Conservation (phyloP, 2,797 vertebrate genomes). For the Merluccius polli region DNA sequence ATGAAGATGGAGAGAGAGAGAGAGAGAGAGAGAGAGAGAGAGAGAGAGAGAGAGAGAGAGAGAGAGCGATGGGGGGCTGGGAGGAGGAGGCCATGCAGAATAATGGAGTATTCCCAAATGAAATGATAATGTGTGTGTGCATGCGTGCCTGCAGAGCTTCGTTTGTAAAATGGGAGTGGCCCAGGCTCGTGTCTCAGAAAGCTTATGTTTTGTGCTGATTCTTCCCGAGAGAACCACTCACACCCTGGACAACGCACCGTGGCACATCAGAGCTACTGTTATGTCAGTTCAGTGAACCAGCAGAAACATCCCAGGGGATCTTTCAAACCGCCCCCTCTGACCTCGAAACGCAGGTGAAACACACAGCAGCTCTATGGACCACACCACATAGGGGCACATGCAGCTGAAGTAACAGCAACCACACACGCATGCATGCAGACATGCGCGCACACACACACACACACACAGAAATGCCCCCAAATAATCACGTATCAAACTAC, state of each 20-base stretch:
- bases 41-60: neutral
- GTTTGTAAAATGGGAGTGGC: neutral
- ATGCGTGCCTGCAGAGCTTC: neutral
- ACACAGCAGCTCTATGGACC: neutral
- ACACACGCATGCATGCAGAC: neutral
- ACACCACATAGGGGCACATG: neutral
- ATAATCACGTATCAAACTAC: neutral
- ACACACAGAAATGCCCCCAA: neutral
- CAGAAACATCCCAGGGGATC: neutral
- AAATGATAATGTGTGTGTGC: slow-evolving; percentile 9
- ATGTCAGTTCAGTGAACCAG: neutral
- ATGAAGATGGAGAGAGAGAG: too few species aligned
- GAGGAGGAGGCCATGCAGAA: slow-evolving; percentile 42
- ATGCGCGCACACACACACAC: neutral
- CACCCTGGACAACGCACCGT: neutral
- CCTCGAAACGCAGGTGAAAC: slow-evolving; percentile 13
- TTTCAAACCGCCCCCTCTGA: neutral
- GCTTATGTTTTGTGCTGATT: neutral
- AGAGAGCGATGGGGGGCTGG: slow-evolving; percentile 23
- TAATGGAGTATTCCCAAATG: slow-evolving; percentile 41
- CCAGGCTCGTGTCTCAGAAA: slow-evolving; percentile 1
- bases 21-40: slow-evolving; percentile 17
- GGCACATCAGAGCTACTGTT: too few species aligned
- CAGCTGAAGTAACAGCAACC: neutral
- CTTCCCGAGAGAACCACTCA: neutral